Evolutionary conservation across 92 coral and sea anemone genomes (phyloP).

Genomic region (Actinostola sp.): DNA sequence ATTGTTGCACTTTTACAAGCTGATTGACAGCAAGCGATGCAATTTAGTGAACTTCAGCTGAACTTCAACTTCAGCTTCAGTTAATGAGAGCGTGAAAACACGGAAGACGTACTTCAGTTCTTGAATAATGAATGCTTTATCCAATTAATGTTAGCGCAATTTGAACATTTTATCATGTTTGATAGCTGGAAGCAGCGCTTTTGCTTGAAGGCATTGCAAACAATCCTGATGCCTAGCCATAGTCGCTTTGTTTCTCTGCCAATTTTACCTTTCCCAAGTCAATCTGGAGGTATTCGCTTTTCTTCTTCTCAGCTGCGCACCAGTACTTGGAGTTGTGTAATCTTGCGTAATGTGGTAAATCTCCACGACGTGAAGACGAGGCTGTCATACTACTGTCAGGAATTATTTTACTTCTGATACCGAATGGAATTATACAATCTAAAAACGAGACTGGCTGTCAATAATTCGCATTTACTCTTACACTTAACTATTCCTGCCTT

Average conservation of each 20-base stretch:
- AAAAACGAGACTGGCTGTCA: neutral
- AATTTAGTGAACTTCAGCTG: too few relatives aligned
- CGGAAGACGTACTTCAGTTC: too few relatives aligned
- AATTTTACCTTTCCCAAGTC: slow-evolving; percentile 65
- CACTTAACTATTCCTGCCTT: neutral
- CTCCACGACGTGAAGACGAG: slow-evolving; percentile 32
- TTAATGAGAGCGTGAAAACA: too few relatives aligned
- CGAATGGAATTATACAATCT: slow-evolving; percentile 69
- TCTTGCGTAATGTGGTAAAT: slow-evolving; percentile 48
- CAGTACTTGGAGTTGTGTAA: slow-evolving; percentile 50
- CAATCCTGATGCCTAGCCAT: too few relatives aligned
- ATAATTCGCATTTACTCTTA: neutral
- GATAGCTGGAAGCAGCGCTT: too few relatives aligned
- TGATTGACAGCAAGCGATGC: too few relatives aligned
- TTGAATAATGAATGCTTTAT: too few relatives aligned
- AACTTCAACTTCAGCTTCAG: too few relatives aligned
- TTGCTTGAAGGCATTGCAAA: too few relatives aligned
- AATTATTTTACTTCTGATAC: slow-evolving; percentile 46
- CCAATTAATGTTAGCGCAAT: too few relatives aligned
- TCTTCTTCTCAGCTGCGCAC: slow-evolving; percentile 54
- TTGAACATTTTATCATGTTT: neutral
- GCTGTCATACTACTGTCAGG: slow-evolving; percentile 63
- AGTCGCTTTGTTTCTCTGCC: neutral
- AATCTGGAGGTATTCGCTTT: slow-evolving; percentile 63
- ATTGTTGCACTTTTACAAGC: too few relatives aligned